Conservation (phyloP, 1,140 invertebrate species). For the Bombyx mandarina region DNA sequence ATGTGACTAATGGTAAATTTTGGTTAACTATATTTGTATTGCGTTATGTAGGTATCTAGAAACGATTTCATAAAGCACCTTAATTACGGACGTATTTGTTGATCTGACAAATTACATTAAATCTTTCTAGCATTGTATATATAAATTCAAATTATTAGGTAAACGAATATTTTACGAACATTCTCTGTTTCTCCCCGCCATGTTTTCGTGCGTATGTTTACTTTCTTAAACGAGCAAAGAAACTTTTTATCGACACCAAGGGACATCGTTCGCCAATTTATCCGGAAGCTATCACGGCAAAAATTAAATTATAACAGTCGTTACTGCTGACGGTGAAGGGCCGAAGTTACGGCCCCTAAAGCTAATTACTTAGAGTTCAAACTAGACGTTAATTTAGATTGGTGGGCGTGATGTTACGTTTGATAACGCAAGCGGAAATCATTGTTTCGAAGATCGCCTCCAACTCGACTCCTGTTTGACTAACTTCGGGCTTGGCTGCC, state of each 20-base stretch:
- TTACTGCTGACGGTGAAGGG: conserved; percentile 28
- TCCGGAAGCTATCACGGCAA: conserved; percentile 38
- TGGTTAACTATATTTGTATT: too few species aligned
- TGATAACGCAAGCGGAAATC: conserved; percentile 27
- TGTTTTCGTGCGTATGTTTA: neutral
- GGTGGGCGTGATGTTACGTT: conserved; percentile 38
- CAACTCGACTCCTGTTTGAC: too few species aligned
- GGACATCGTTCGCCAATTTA: conserved; percentile 27
- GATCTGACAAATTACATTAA: too few species aligned
- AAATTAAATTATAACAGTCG: conserved; percentile 55
- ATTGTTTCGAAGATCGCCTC: conserved; percentile 3
- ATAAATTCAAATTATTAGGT: too few species aligned
- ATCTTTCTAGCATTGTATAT: too few species aligned
- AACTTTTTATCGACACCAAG: conserved; percentile 32
- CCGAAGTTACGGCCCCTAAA: conserved; percentile 45
- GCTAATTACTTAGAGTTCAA: conserved; percentile 53
- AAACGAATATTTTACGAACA: too few species aligned
- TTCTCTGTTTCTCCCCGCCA: too few species aligned
- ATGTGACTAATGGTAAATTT: too few species aligned
- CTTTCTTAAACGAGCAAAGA: conserved; percentile 16
- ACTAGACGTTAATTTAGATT: conserved; percentile 63
- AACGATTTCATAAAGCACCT: too few species aligned
- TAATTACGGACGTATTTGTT: too few species aligned
- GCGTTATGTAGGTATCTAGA: too few species aligned
- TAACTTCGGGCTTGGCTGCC: too few species aligned